Base-by-base conservation (phyloP, 2,113 vertebrate genomes). In the Sinocyclocheilus grahami region DNA sequence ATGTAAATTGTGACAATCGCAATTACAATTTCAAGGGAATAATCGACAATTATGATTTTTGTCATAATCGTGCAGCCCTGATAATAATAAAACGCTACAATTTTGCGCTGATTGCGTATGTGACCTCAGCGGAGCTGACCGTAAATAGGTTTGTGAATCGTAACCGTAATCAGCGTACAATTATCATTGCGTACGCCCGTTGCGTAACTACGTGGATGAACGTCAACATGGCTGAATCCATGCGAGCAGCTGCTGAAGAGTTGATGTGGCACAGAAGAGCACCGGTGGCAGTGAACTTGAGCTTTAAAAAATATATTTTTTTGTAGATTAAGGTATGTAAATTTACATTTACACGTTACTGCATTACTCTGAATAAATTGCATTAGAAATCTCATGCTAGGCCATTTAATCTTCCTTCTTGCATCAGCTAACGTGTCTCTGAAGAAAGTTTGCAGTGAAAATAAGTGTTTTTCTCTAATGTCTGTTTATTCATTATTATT, bases 221-320 rank as follows among this genome's bases (percentile, higher is more conserved):
- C 81, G 71, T 85, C 78, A 87, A 87, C 77, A 78, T 84, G 82
- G 62, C 24, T 20, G 84, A 58, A 27, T 9, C 27, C 65, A 42
- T 51, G 60, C 16, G 27, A 37, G 80, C 8, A 18, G 60, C 20
- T 24, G 37, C 22, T 5, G n/a, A 30, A 3, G 83, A 85, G 88
- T 83, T 87, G 86, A 87, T 89, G 88, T 87, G 86, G 83, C 88
- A 83, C n/a, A 58, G 18, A 24, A 62, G 58, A 76, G 5, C 30
- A 20, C n/a, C 63, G 5, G 24, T 63, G 78, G 27, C 72, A 6
- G 18, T 83, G n/a, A 83, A 80, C 33, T 86, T 87, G 30, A 89
- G n/a, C 33, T 55, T 18, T 27, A 27, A 27, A 55, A 53, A 18
- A n/a, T n/a, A n/a, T n/a, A n/a, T n/a, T 65, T 69, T 75, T 78